Base-by-base conservation (phyloP, 2,888 invertebrate genomes). In the Dexiosoma caninum region DNA sequence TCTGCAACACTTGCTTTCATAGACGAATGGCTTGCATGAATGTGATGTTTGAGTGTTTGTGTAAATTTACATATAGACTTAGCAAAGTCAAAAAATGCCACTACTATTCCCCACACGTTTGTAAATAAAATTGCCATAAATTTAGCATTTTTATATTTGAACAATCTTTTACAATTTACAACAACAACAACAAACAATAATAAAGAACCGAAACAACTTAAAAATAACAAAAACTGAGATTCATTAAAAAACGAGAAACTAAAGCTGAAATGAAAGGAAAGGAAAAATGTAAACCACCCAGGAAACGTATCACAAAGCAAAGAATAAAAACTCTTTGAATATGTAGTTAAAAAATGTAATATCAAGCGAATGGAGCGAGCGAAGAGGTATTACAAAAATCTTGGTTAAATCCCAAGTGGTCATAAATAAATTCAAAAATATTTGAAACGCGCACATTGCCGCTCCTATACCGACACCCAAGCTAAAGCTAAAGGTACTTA, bases 101-200 rank as follows among this genome's bases (percentile, higher is more conserved):
- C 64, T 83, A 46, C 69, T 81, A 83, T 83, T 83, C 82, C 83
- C 81, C 82, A 77, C 83, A 84, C 84, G 83, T 86, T 86, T 85
- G 88, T 87, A 86, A 86, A 88, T 87, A 87, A 88, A 87, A 88
- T 87, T 85, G 87, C 88, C 86, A 88, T 88, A 87, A 88, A 88
- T 88, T 81, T 72, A 57, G 57, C 9, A 12, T 85, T 84, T 84
- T 84, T 86, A 86, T 86, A 86, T 53, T 37, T 49, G 37, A 23
- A 59, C 27, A 42, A 64, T 77, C 72, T 87, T 87, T 83, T 82
- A 81, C 80, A 82, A 79, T 83, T 81, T 75, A 82, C 16, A 32
- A 27, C 35, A 57, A 49, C n/a, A n/a, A 66, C 16, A 75, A 55
- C 49, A 40, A 64, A 57, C 40, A 40, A 3, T 19, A 12, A 53